Conservation (phyloP, 2,797 vertebrate genomes). For the Pygocentrus nattereri region DNA sequence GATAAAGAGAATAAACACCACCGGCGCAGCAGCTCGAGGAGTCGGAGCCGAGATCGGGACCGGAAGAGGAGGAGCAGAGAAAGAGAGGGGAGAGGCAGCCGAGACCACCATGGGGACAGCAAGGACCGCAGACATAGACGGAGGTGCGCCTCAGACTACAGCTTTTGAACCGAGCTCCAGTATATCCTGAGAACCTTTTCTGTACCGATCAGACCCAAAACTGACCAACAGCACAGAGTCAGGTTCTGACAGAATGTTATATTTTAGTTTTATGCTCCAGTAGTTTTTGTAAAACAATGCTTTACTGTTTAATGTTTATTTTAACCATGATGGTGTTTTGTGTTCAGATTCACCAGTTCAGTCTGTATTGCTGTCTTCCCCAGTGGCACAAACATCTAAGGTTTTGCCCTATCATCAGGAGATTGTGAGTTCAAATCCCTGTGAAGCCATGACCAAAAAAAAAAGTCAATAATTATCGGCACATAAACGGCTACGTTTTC, state of each 20-base stretch:
- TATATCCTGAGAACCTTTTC: too few species aligned
- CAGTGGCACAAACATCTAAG: too few species aligned
- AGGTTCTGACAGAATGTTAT: too few species aligned
- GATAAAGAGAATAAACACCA: slow-evolving; percentile 95
- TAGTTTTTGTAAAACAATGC: too few species aligned
- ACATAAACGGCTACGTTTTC: too few species aligned
- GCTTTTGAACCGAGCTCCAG: neutral
- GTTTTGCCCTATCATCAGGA: too few species aligned
- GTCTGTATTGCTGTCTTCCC: neutral
- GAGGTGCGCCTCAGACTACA: slow-evolving; percentile 66
- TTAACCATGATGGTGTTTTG: neutral
- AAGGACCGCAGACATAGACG: slow-evolving; percentile 87
- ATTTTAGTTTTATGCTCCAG: too few species aligned
- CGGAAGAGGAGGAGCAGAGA: slow-evolving; percentile 88
- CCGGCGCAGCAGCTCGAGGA: slow-evolving; percentile 87
- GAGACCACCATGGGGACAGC: slow-evolving; percentile 89
- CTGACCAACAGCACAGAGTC: neutral
- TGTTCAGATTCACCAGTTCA: neutral
- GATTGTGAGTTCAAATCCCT: too few species aligned
- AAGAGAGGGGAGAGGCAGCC: slow-evolving; percentile 77
- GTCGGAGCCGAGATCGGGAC: slow-evolving; percentile 89
- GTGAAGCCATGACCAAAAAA: too few species aligned
- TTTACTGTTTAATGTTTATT: too few species aligned
- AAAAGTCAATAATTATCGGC: too few species aligned
- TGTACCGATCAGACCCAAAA: too few species aligned